phyloP scores from a whole-genome alignment of 2,797 vertebrate genomes.

The Muscicapa comitata region DNA sequence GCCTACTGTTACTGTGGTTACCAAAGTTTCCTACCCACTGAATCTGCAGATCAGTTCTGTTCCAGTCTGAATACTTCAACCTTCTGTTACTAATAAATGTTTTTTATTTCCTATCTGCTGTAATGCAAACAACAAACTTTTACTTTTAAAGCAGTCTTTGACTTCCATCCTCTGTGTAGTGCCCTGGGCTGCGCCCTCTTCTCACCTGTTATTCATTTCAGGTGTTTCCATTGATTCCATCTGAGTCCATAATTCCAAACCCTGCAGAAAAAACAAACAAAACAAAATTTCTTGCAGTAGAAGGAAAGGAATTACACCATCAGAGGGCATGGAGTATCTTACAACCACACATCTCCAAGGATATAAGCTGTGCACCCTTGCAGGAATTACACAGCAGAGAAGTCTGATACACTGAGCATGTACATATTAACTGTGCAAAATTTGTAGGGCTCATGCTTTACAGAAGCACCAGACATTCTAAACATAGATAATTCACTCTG shows the following conservation, averaged over 20 bases:
- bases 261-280: background rate
- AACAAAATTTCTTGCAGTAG: background rate
- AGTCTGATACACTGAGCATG: background rate
- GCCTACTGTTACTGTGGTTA: background rate
- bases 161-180: background rate
- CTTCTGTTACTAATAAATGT: background rate
- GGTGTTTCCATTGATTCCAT: background rate
- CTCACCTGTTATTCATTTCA: background rate
- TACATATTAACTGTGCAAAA: background rate
- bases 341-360: background rate
- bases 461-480: background rate
- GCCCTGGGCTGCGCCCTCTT: fast-evolving
- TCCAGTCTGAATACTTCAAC: background rate
- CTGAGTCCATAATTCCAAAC: background rate
- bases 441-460: background rate
- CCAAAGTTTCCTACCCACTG: background rate
- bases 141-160: background rate
- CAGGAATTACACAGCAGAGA: background rate
- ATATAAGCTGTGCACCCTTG: background rate
- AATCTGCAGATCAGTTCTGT: background rate
- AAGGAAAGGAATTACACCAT: background rate
- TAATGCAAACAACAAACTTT: background rate
- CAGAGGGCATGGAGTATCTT: background rate
- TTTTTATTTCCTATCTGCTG: background rate
- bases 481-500: background rate